Evolutionary conservation across 2,113 vertebrate species (phyloP), one percentile per base, ranked within the genome.

Genomic region (Microcebus murinus): DNA sequence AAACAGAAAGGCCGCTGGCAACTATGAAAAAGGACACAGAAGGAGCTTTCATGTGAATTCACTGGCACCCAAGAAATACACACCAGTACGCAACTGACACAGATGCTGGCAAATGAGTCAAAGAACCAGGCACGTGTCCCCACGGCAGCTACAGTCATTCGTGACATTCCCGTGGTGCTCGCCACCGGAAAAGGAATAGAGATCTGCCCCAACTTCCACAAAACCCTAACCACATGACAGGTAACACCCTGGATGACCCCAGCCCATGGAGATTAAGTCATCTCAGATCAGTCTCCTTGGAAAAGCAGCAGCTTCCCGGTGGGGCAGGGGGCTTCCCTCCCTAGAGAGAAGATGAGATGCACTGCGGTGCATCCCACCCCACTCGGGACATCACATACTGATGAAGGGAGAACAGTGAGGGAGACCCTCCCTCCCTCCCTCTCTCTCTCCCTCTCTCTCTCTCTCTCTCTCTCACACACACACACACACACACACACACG

Each of bases 171-270:
- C 59, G 25, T 14, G 63, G 79, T 34, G 63, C 87, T n/a, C 18
- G 7, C 76, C 73, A 77, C 68, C 82, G 61, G n/a, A 76, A 18
- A 67, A 67, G 76, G 45, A 80, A 91, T 11, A 48, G 68, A 1
- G n/a, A 29, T 57, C 87, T 94, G 59, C 39, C 83, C 59, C 48
- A 31, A 29, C 92, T 89, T 70, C 68, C 96, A 88, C 29, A 91
- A 79, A 95, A 79, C 74, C 39, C 77, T 73, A 68, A 12, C 3
- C 94, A 71, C 9, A 42, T 42, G 73, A 52, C 73, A 83, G 74
- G 76, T 17, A 39, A 89, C 67, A 27, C 23, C 31, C 42, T 21
- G 6, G 42, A 96, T 50, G 67, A 36, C 27, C 65, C 65, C 18
- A 87, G 42, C 65, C 57, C 50, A 27, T 4, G 55, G 25, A 80